Conservation (phyloP, 1,140 invertebrate genomes). For the Drosophila persimilis region DNA sequence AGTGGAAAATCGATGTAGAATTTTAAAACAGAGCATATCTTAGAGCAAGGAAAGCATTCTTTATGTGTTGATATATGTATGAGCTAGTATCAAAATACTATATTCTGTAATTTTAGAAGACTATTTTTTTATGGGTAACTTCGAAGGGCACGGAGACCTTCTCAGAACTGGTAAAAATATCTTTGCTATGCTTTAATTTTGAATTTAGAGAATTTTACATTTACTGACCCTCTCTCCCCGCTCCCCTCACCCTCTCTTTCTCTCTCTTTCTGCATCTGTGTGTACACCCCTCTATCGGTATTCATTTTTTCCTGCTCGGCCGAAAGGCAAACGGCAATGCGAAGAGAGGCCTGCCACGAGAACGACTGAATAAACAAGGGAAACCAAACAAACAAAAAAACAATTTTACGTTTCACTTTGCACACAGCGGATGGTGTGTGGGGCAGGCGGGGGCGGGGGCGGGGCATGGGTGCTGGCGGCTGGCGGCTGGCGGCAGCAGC, state of each 20-base stretch:
- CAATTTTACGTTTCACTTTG: slow-evolving; percentile 68
- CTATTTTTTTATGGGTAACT: too few species aligned
- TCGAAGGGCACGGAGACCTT: slow-evolving; percentile 16
- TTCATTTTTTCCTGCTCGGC: slow-evolving; percentile 2
- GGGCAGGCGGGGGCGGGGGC: too few species aligned
- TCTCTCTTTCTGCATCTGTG: background rate
- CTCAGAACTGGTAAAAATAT: slow-evolving; percentile 23
- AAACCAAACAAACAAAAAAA: slow-evolving; percentile 70
- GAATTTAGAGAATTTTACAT: slow-evolving; percentile 39
- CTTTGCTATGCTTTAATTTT: slow-evolving; percentile 66
- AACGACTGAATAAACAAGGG: slow-evolving; percentile 73
- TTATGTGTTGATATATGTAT: too few species aligned
- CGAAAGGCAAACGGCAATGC: background rate
- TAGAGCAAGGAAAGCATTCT: too few species aligned
- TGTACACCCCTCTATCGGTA: background rate
- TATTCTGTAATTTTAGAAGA: too few species aligned
- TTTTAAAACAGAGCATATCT: too few species aligned
- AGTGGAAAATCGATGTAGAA: too few species aligned
- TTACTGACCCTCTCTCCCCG: background rate
- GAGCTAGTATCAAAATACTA: too few species aligned
- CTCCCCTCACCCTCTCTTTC: background rate
- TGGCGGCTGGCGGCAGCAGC: background rate
- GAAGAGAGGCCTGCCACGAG: slow-evolving; percentile 18
- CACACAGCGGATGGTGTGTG: background rate
- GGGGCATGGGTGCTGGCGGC: background rate